Evolutionary conservation across 2,888 invertebrate species (phyloP).

Genomic region (Lordiphosa andalusiaca): DNA sequence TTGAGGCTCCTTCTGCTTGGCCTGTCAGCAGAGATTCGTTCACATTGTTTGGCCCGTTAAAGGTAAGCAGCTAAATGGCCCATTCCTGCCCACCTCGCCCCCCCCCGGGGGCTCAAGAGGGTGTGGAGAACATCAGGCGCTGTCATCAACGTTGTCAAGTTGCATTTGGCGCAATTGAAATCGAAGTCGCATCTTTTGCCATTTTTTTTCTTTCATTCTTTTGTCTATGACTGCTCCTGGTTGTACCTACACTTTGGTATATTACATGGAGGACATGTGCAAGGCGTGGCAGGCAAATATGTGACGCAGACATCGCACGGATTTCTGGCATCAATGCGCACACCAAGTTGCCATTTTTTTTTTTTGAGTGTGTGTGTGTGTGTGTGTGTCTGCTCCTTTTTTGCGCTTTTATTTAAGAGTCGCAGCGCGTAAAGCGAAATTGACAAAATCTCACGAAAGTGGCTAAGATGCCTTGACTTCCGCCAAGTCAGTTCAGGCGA

Average conservation of each 20-base stretch:
- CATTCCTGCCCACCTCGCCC: not conserved
- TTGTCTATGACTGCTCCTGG: not conserved
- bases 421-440: slow-evolving; percentile 45
- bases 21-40: slow-evolving; percentile 25
- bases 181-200: slow-evolving; percentile 55
- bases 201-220: no score
- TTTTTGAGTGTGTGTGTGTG: no score
- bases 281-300: slow-evolving; percentile 49
- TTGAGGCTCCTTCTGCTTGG: slow-evolving; percentile 3
- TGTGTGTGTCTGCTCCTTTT: slow-evolving; percentile 23
- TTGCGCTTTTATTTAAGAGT: slow-evolving; percentile 35
- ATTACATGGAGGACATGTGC: not conserved
- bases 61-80: slow-evolving; percentile 52
- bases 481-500: slow-evolving; percentile 8
- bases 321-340: slow-evolving; percentile 58
- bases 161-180: slow-evolving; percentile 64
- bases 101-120: no score
- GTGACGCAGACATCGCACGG: slow-evolving; percentile 47
- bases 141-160: slow-evolving; percentile 43
- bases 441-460: slow-evolving; percentile 60
- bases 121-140: not conserved
- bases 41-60: slow-evolving; percentile 34
- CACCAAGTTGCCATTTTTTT: slow-evolving; percentile 45
- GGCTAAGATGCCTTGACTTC: slow-evolving; percentile 33
- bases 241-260: not conserved